A percentile compares a stretch with the other conserved stretches of the same genome.
Conservation (phyloP, 2,113 vertebrate genomes). For the Pelusios castaneus region DNA sequence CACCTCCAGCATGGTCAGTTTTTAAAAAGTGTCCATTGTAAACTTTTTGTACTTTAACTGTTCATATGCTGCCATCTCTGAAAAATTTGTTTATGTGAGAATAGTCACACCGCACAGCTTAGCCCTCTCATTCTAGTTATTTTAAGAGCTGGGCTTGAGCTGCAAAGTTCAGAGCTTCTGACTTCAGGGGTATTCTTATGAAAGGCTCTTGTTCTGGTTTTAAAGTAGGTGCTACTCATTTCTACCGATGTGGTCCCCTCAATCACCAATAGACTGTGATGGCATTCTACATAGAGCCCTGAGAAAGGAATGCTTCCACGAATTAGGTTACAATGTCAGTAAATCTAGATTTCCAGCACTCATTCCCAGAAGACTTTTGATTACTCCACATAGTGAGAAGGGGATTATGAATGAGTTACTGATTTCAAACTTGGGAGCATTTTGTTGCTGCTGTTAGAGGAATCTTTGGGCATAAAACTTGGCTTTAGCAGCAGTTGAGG, state of each 20-base stretch:
- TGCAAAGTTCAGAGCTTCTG: background rate
- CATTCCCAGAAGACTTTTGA: conserved; percentile 37
- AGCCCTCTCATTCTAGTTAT: background rate
- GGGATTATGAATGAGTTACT: conserved; percentile 36
- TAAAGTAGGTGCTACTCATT: conserved; percentile 40
- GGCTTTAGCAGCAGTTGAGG: background rate
- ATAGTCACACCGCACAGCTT: background rate
- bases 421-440: conserved; percentile 51
- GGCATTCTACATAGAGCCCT: conserved; percentile 17
- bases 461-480: background rate
- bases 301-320: conserved; percentile 59
- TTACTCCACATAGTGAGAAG: conserved; percentile 46
- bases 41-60: background rate
- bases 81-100: background rate
- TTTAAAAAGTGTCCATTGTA: background rate
- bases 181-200: background rate
- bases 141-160: background rate
- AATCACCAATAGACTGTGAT: background rate
- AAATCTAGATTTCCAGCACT: conserved; percentile 42
- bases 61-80: background rate
- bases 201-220: background rate
- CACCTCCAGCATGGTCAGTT: background rate
- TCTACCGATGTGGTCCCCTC: conserved; percentile 10
- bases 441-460: conserved; percentile 28
- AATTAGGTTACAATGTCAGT: conserved; percentile 53